phyloP scores from a whole-genome alignment of 2,797 vertebrate genomes.

The Danionella dracula region DNA sequence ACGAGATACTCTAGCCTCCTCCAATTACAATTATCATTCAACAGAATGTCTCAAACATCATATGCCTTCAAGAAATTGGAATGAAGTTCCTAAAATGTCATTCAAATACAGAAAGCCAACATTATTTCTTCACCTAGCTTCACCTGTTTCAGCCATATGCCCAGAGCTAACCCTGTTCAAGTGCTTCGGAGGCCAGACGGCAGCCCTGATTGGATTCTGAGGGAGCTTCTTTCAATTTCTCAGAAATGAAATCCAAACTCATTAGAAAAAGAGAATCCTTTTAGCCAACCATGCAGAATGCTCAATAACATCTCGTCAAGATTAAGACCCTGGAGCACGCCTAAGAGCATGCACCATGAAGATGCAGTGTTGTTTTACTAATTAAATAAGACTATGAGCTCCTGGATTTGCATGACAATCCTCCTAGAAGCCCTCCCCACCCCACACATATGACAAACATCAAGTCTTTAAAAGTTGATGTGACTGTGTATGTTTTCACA shows the following conservation, averaged over 20 bases:
- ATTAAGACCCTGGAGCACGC: slow-evolving; percentile 43
- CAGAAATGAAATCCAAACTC: slow-evolving; percentile 50
- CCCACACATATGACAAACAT: neutral
- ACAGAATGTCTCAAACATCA: neutral
- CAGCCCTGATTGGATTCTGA: slow-evolving; percentile 38
- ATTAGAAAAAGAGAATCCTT: slow-evolving; percentile 44
- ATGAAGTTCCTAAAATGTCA: neutral
- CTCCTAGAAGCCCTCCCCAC: neutral
- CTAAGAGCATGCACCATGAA: slow-evolving; percentile 27
- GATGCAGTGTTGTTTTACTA: slow-evolving; percentile 34
- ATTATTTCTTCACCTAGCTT: neutral
- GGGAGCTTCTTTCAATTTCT: slow-evolving; percentile 39
- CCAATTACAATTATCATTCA: neutral
- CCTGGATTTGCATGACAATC: slow-evolving; percentile 31
- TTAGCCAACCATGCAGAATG: slow-evolving; percentile 47
- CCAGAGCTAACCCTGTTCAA: slow-evolving; percentile 9
- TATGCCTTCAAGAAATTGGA: neutral
- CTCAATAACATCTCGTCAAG: slow-evolving; percentile 45
- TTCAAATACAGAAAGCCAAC: neutral
- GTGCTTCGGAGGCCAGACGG: slow-evolving; percentile 20
- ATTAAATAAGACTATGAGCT: slow-evolving; percentile 45
- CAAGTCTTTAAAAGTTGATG: neutral
- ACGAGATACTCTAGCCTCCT: neutral
- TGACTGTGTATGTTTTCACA: neutral
- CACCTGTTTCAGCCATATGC: neutral